Evolutionary conservation across 2,797 vertebrate genomes (phyloP), one percentile per base, ranked within the genome.

Genomic region (Gallirallus australis): DNA sequence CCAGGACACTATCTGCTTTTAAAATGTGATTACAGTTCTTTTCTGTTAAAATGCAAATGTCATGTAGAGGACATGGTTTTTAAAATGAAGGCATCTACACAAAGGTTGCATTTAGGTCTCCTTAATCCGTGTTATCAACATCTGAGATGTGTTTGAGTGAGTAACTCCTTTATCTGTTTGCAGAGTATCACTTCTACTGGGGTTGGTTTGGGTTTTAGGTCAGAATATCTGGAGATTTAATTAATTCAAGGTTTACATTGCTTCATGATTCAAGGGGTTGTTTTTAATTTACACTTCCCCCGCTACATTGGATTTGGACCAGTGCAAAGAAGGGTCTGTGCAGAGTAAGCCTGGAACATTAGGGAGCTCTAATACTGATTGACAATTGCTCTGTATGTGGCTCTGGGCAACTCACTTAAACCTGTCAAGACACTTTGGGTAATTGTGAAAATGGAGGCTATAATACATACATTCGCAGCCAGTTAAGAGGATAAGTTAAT

Each of bases 341-440:
- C 53, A 57, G 82, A 61, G 27, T 28, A 78, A 56, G 54, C 31
- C 30, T 81, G 37, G 54, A 54, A 92, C 30, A 39, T 68, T 70
- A 18, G 39, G 65, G 70, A 59, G 23, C 50, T 87, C 64, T 92
- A 71, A 91, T 93, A 42, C 68, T 91, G 84, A 72, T 70, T 83
- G 92, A 82, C 84, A 96, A 2, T 82, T 94, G 30, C 89, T 96
- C 93, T 86, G 54, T 89, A 82, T 73, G 71, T 91, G 48, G 79
- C 86, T 91, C 15, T 5, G 4, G 78, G 86, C 91, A 92, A 54
- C 71, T 89, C 3, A 2, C 82, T 93, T 94, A 93, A 92, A 93
- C 76, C 72, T 93, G 59, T 88, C 92, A 88, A 76, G 50, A 92
- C 84, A 81, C 84, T 95, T 89, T 48, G 72, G 53, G 52, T 93